Conservation (phyloP, 2,888 invertebrate species). For the Stictocephala bisonia region DNA sequence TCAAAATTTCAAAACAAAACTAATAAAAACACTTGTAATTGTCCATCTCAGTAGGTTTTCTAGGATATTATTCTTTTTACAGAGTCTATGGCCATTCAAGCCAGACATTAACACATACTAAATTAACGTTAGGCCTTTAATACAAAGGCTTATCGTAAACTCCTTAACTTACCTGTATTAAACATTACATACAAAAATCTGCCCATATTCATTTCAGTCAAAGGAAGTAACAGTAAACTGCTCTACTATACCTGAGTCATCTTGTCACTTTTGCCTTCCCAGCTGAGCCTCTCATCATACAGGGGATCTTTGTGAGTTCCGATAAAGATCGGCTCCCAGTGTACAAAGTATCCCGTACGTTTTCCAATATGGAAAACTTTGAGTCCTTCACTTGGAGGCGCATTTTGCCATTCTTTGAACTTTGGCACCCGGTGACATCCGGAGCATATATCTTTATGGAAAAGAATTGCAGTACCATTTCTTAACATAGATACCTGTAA, state of each 20-base stretch:
- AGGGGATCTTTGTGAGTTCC: slow-evolving; percentile 89
- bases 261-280: slow-evolving; percentile 96
- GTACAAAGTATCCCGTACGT: slow-evolving; percentile 79
- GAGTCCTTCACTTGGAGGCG: slow-evolving; percentile 71
- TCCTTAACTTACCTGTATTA: no score
- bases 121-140: no score
- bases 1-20: no score
- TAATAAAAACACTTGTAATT: no score
- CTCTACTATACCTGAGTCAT: slow-evolving; percentile 89
- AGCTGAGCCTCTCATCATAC: slow-evolving; percentile 91
- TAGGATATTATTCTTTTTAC: no score
- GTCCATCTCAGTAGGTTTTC: no score
- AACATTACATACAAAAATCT: no score
- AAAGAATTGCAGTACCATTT: slow-evolving; percentile 85
- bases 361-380: slow-evolving; percentile 89
- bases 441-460: slow-evolving; percentile 91
- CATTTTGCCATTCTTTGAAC: slow-evolving; percentile 81
- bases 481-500: slow-evolving; percentile 74
- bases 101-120: no score
- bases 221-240: no score
- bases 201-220: no score
- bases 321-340: slow-evolving; percentile 95
- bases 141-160: no score
- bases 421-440: slow-evolving; percentile 90
- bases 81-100: no score